Conservation (phyloP, 2,113 vertebrate genomes). For the Scalopus aquaticus region DNA sequence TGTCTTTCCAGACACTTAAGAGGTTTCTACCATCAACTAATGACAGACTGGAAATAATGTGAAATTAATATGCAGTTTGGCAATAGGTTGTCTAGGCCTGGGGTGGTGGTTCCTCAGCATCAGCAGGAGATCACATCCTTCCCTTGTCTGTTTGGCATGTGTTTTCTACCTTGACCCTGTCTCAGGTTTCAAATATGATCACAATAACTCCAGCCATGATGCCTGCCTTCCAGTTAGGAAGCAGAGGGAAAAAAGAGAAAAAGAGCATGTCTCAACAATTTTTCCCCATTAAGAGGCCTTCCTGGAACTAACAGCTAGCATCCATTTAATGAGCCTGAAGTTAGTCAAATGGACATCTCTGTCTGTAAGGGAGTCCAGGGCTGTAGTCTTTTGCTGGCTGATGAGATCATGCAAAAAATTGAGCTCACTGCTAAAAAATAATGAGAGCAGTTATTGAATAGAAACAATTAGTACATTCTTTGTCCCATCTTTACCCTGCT, state of each 20-base stretch:
- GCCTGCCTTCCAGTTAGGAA: neutral
- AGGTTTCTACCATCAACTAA: neutral
- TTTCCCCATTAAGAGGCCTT: neutral
- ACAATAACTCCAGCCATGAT: neutral
- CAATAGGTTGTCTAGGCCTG: neutral
- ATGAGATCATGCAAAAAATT: neutral
- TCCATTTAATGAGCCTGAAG: neutral
- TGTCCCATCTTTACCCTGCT: neutral
- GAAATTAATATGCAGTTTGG: neutral
- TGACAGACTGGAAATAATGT: neutral
- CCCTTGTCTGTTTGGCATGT: neutral
- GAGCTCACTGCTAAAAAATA: neutral
- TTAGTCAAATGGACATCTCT: neutral
- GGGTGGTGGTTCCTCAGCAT: neutral
- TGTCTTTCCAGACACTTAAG: neutral
- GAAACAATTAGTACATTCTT: neutral
- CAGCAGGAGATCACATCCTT: neutral
- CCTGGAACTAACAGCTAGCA: neutral
- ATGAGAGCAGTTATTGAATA: neutral
- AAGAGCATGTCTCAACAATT: neutral
- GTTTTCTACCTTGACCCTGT: neutral
- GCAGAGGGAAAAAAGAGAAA: neutral
- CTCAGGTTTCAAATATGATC: neutral
- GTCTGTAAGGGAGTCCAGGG: neutral
- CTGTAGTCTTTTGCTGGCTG: neutral